Evolutionary conservation across 2,888 invertebrate genomes (phyloP), one percentile per base, ranked within the genome.

Genomic region (Laothoe populi): DNA sequence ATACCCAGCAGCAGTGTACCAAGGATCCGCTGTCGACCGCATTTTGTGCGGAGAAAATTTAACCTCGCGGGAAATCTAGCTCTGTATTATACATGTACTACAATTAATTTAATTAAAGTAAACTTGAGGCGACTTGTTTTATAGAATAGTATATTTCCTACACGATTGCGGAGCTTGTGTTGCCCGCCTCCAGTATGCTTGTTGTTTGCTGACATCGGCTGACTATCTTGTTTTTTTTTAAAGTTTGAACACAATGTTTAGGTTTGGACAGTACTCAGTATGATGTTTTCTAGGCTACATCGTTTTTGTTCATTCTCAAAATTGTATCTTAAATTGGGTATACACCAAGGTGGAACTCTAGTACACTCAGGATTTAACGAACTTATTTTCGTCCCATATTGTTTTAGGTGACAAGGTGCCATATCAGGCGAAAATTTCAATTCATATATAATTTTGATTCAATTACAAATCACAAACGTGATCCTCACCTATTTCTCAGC

Each of bases 91-190:
- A 64, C 68, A 62, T 60, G 60, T 68, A 58, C 60, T 59, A 67
- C 70, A 74, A 70, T 75, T 70, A 73, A 75, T 71, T 78, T 74
- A 75, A 75, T 77, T 72, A 72, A 73, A 70, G 61, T 63, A 67
- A 69, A 72, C 65, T 70, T 64, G 44, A 60, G 57, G 67, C 66
- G 62, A 63, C 53, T 53, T 53, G 40, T 64, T 63, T 62, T 68
- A 65, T 70, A 59, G 63, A 57, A 64, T 62, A 44, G 19, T 57
- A 42, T 42, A 40, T 58, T 58, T 42, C 40, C 24, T 42, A 42
- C 58, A 58, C 23, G 38, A 23, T 13, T 23, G 23, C 24, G 8
- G 7, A 11, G 38, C 58, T 40, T 23, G 21, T 58, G 38, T 42
- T n/a, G 42, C 24, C 24, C 24, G 23, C 21, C 23, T 23, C n/a